phyloP scores from a whole-genome alignment of 2,113 vertebrate genomes.

The Erythrocercus mccallii region DNA sequence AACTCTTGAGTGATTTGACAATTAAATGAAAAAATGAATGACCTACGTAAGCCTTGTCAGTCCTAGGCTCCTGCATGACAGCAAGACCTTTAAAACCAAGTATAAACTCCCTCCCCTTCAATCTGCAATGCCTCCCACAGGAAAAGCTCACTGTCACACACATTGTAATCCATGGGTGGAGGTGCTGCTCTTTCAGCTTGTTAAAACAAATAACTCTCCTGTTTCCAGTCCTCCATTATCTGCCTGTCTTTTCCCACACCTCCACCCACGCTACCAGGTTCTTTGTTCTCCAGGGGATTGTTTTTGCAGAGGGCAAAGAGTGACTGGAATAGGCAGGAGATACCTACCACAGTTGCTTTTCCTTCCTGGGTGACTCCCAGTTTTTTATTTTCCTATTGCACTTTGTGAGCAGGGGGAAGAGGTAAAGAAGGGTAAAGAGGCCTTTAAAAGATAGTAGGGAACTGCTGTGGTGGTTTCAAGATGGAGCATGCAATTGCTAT shows the following conservation, averaged over 20 bases:
- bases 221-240: not conserved
- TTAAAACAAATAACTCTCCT: not conserved
- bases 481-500: constrained; percentile 66
- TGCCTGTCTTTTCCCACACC: not conserved
- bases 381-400: not conserved
- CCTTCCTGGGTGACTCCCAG: not conserved
- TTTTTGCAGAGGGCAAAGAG: not conserved
- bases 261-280: not conserved
- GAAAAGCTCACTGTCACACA: not conserved
- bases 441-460: not conserved
- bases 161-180: not conserved
- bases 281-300: not conserved
- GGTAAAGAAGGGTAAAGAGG: not conserved
- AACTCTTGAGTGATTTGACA: not conserved
- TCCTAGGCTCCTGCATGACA: not conserved
- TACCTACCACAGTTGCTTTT: not conserved
- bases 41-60: not conserved
- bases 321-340: not conserved
- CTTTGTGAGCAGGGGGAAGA: not conserved
- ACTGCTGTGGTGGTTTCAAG: constrained; percentile 32
- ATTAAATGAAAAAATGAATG: not conserved
- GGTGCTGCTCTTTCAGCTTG: not conserved
- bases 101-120: not conserved
- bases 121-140: not conserved
- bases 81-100: not conserved